A percentile compares a stretch with the other conserved stretches of the same genome.
Conservation (phyloP, 2,888 invertebrate genomes). For the Drosophila kokeensis region DNA sequence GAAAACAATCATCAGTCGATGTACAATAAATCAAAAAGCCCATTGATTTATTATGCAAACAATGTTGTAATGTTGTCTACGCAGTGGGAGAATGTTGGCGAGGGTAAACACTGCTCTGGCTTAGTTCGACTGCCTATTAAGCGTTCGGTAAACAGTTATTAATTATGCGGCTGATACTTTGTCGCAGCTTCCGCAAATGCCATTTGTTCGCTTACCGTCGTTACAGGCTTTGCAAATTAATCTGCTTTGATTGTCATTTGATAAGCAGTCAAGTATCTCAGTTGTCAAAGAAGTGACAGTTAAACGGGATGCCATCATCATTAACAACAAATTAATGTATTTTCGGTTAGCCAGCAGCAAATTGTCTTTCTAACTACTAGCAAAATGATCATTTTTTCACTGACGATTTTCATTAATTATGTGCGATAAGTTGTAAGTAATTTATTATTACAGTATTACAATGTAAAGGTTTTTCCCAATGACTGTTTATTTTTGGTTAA, state of each 20-base stretch:
- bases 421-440: neutral
- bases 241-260: conserved; percentile 74
- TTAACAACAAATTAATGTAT: conserved; percentile 37
- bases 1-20: conserved; percentile 62
- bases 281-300: conserved; percentile 61
- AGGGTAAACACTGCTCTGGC: conserved; percentile 24
- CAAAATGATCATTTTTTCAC: neutral
- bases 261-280: conserved; percentile 40
- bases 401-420: conserved; percentile 3
- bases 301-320: conserved; percentile 41
- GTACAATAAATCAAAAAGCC: conserved; percentile 39
- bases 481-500: neutral
- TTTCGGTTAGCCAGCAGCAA: conserved; percentile 19
- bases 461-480: neutral
- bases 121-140: conserved; percentile 61
- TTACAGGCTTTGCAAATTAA: conserved; percentile 63
- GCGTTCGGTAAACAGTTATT: conserved; percentile 75
- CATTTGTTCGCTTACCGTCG: conserved; percentile 48
- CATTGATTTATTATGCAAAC: conserved; percentile 75
- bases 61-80: conserved; percentile 37
- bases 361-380: neutral
- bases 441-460: neutral
- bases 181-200: conserved; percentile 59
- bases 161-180: conserved; percentile 60
- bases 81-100: conserved; percentile 2